Percentiles rank a stretch among this genome's conserved stretches.
These are phyloP conservation scores for Mythimna ferrago DNA, from an alignment of 2,888 invertebrate species.

Conservation along the genomic window DNA sequence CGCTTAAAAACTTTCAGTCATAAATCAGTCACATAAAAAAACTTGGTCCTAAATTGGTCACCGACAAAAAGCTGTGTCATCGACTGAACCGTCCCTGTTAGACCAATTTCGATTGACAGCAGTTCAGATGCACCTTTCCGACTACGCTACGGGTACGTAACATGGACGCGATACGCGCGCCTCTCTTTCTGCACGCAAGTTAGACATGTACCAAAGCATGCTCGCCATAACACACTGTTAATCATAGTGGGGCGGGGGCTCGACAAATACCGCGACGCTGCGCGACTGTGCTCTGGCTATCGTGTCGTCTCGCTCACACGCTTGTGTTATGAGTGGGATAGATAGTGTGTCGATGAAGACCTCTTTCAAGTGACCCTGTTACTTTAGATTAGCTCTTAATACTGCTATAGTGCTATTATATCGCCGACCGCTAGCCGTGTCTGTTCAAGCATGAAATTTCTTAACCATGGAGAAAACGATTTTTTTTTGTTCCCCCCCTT, in stretches of 20 bases:
- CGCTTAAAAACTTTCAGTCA: neutral
- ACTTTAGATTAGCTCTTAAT: neutral
- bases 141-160: slow-evolving; percentile 21
- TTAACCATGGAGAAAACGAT: neutral
- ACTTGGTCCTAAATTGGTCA: neutral
- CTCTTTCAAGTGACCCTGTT: neutral
- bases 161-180: slow-evolving; percentile 50
- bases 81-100: neutral
- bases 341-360: slow-evolving; percentile 10
- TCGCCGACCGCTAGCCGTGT: neutral
- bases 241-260: slow-evolving; percentile 69
- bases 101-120: slow-evolving; percentile 17
- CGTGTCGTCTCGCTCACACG: slow-evolving; percentile 68
- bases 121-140: slow-evolving; percentile 37
- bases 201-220: slow-evolving; percentile 87
- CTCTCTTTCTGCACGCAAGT: slow-evolving; percentile 71
- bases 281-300: slow-evolving; percentile 63
- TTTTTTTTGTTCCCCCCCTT: neutral
- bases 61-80: neutral
- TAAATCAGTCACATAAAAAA: neutral
- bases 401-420: neutral
- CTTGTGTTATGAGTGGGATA: slow-evolving; percentile 27
- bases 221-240: slow-evolving; percentile 86
- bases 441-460: neutral
- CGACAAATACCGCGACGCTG: slow-evolving; percentile 68